Evolutionary conservation across 2,113 vertebrate genomes (phyloP).

Genomic region (Apodemus sylvaticus): DNA sequence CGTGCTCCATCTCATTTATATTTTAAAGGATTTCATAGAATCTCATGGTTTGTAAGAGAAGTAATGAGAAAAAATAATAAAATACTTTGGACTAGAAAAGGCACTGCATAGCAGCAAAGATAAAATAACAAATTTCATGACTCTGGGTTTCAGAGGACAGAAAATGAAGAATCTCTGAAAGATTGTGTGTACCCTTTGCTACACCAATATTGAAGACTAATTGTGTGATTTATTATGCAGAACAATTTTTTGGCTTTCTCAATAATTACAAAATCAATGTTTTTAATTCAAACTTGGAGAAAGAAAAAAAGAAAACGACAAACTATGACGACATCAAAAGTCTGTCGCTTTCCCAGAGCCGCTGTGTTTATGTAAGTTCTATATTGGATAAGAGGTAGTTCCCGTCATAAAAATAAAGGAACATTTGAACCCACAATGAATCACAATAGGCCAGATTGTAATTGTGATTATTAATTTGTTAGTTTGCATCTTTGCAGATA

Average conservation of each 20-base stretch:
- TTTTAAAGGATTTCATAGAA: background rate
- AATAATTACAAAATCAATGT: conserved; percentile 41
- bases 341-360: background rate
- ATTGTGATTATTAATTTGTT: background rate
- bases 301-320: background rate
- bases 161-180: background rate
- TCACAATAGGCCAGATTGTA: background rate
- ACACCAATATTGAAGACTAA: background rate
- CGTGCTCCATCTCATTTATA: too few species aligned
- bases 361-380: background rate
- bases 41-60: background rate
- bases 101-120: background rate
- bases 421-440: background rate
- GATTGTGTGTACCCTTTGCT: background rate
- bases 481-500: background rate
- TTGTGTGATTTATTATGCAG: background rate
- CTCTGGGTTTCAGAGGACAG: fast-evolving
- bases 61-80: background rate
- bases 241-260: conserved; percentile 7
- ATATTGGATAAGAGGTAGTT: background rate
- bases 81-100: background rate
- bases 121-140: background rate
- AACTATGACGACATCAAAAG: background rate
- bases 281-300: conserved; percentile 10
- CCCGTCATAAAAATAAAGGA: background rate